phyloP scores from a whole-genome alignment of 2,797 vertebrate species.

The Enteromius afrohamiltoni region DNA sequence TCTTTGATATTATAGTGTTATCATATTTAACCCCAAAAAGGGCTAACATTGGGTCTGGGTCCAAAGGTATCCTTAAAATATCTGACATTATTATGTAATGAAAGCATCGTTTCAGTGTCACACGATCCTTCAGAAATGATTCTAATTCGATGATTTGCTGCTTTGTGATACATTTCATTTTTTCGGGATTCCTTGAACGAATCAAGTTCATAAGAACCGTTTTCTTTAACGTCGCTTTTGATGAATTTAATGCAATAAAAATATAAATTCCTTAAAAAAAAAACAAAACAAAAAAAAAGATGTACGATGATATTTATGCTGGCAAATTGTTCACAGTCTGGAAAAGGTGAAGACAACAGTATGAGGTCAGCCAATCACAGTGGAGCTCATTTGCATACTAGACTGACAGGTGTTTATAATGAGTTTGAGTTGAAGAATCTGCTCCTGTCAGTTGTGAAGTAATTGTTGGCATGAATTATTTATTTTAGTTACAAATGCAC shows the following conservation, averaged over 20 bases:
- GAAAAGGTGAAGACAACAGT: background rate
- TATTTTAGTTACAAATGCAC: background rate
- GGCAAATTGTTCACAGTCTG: background rate
- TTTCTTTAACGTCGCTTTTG: no score
- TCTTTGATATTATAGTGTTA: background rate
- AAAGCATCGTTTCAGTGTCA: no score
- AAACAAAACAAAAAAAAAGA: background rate
- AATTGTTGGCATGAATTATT: background rate
- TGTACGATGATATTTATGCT: background rate
- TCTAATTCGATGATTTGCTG: no score
- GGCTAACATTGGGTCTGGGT: background rate
- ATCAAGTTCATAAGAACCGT: no score
- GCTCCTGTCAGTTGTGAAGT: background rate
- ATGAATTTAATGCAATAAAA: no score
- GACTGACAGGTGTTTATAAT: constrained; percentile 6
- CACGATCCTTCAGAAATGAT: no score
- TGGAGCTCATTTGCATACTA: background rate
- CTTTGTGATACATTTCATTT: no score
- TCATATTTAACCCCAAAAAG: background rate
- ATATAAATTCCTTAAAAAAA: background rate
- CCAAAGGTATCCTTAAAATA: background rate
- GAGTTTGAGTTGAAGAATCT: background rate
- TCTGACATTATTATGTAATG: no score
- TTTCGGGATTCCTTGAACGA: no score
- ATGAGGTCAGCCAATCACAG: background rate